phyloP scores from a whole-genome alignment of 2,888 invertebrate genomes.

The Dioctria rufipes region DNA sequence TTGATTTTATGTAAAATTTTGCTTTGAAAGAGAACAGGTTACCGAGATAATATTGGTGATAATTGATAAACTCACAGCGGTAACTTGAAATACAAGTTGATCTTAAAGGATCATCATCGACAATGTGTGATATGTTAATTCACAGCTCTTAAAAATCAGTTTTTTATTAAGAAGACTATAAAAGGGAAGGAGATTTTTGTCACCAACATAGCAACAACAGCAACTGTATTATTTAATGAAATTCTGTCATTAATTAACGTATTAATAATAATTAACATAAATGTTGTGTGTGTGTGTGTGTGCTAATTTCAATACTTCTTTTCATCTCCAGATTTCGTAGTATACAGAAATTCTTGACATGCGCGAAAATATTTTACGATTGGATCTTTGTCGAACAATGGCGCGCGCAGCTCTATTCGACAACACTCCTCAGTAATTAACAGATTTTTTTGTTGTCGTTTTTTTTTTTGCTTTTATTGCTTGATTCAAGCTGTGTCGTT shows the following conservation, averaged over 20 bases:
- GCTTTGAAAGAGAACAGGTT: constrained; percentile 25
- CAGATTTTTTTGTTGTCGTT: constrained; percentile 8
- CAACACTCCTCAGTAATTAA: constrained; percentile 6
- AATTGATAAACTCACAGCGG: constrained; percentile 24
- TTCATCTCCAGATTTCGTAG: background rate
- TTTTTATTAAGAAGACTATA: background rate
- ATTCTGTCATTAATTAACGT: background rate
- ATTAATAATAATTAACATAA: background rate
- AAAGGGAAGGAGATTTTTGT: background rate
- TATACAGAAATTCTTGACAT: background rate
- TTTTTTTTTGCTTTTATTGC: background rate
- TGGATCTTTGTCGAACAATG: constrained; percentile 28
- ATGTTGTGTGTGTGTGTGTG: background rate
- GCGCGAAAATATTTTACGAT: constrained; percentile 15
- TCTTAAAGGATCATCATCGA: background rate
- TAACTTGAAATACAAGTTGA: background rate
- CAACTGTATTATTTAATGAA: background rate
- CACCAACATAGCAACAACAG: background rate
- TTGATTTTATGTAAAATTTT: background rate
- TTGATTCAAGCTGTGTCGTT: background rate
- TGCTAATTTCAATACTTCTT: background rate
- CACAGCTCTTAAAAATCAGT: constrained; percentile 9
- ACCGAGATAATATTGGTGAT: background rate
- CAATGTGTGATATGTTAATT: background rate
- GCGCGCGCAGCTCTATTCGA: background rate